Evolutionary conservation across 2,888 invertebrate species (phyloP).

Genomic region (Reticulitermes lucifugus): DNA sequence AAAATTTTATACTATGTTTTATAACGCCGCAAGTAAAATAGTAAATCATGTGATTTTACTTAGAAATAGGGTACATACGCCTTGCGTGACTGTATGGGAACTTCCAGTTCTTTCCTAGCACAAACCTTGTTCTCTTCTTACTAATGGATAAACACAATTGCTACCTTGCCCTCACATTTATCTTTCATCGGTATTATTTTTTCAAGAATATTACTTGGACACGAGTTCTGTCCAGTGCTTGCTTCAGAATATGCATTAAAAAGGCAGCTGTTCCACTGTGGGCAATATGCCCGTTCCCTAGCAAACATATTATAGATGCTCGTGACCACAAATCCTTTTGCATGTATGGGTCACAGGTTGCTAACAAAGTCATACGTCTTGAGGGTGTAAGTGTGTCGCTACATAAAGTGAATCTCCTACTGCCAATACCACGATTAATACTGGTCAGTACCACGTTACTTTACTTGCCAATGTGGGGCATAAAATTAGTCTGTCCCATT

Average conservation of each 20-base stretch:
- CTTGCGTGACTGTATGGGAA: neutral
- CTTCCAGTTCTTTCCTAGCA: neutral
- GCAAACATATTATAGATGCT: conserved; percentile 3
- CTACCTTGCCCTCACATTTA: neutral
- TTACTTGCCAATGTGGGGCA: too few species aligned
- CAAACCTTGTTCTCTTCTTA: neutral
- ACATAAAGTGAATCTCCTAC: too few species aligned
- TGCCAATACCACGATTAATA: too few species aligned
- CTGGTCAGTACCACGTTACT: too few species aligned
- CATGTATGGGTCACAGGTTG: neutral
- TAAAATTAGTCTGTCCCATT: too few species aligned
- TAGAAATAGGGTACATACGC: neutral
- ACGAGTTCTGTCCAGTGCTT: neutral
- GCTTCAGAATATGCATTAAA: neutral
- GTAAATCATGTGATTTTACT: neutral
- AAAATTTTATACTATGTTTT: neutral
- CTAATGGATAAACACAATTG: conserved; percentile 10
- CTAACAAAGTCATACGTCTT: neutral
- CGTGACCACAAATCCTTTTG: conserved; percentile 1
- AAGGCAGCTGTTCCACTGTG: neutral
- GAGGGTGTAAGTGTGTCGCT: too few species aligned
- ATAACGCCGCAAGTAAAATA: neutral
- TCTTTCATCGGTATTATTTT: conserved; percentile 1
- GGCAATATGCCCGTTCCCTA: neutral
- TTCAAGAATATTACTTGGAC: neutral